Base-by-base conservation (phyloP, 53 echinoderm and acorn worm genomes). In the Hippasteria phrygiana region DNA sequence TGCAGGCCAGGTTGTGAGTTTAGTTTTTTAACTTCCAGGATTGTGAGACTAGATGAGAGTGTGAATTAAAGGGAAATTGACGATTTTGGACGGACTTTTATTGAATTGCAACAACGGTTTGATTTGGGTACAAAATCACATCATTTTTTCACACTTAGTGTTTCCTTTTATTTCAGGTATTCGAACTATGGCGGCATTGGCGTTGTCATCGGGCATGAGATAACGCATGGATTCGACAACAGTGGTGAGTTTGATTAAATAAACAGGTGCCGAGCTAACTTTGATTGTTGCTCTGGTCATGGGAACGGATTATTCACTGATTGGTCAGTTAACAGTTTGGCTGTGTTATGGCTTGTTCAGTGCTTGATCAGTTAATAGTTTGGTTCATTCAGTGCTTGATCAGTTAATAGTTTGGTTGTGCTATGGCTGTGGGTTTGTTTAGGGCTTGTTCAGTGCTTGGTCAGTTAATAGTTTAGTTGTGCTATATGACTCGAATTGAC, bases 201-300 rank as follows among this genome's bases (percentile, higher is more conserved):
- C 27, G 90, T 93, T 77, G 95, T 97, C 18, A 97, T 97, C 48
- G 97, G 97, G 47, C 97, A 97, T 43, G 97, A 97, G 64, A 95
- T 97, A 37, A 97, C 97, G 1, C 97, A 97, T 54, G 97, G 97
- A 0, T 97, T 97, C 62, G 97, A 97, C 43, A 95, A 97, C 74
- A 89, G 90, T 81, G 97, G 97, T 95, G 78, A 90, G 47, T 43
- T 4, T 8, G 48, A 48, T 37, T 71, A 34, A 6, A 32, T 0
- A 20, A 71, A 31, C 29, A 31, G 34, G 70, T 17, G 29, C 17
- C 17, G 34, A 69, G 31, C 17, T 69, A 10, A 36, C 70, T 12
- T n/a, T n/a, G 29, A 34, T 28, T 28, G 70, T 17, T 69, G 22
- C 13, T 17, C 11, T 16, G 29, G 34, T 10, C 0, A 69, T 12